Conservation (phyloP, 2,888 invertebrate species). For the Caenorhabditis sp. region DNA sequence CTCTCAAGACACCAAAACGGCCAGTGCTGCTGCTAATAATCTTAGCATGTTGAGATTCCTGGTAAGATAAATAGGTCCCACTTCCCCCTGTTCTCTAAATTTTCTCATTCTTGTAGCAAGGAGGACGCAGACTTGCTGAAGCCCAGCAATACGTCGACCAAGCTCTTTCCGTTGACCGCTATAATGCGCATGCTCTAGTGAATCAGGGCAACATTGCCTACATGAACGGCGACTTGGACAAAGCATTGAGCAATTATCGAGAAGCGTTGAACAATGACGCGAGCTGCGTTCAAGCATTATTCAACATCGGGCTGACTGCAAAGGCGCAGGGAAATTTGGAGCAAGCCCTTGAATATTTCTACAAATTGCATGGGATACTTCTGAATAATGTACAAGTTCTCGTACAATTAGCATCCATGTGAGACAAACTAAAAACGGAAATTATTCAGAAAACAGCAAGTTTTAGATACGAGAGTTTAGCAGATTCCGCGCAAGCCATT, state of each 20-base stretch:
- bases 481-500: slow-evolving; percentile 86
- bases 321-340: slow-evolving; percentile 88
- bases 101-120: slow-evolving; percentile 87
- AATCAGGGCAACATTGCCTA: slow-evolving; percentile 91
- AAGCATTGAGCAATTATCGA: slow-evolving; percentile 83
- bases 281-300: slow-evolving; percentile 87
- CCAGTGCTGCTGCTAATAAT: slow-evolving; percentile 91
- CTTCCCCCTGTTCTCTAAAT: not conserved
- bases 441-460: not conserved
- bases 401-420: slow-evolving; percentile 90
- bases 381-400: slow-evolving; percentile 89
- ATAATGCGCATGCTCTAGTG: slow-evolving; percentile 90
- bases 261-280: slow-evolving; percentile 90
- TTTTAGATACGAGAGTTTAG: slow-evolving; percentile 87
- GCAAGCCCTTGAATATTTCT: slow-evolving; percentile 90
- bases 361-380: slow-evolving; percentile 88
- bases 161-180: slow-evolving; percentile 89
- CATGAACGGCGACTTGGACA: slow-evolving; percentile 85
- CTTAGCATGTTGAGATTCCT: slow-evolving; percentile 91
- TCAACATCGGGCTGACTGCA: slow-evolving; percentile 86
- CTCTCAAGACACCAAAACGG: slow-evolving; percentile 90
- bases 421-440: slow-evolving; percentile 67
- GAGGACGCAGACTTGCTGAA: slow-evolving; percentile 87
- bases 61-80: slow-evolving; percentile 85
- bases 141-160: slow-evolving; percentile 89